Conservation (phyloP, 1,140 invertebrate species). For the Parapsyche elsis region DNA sequence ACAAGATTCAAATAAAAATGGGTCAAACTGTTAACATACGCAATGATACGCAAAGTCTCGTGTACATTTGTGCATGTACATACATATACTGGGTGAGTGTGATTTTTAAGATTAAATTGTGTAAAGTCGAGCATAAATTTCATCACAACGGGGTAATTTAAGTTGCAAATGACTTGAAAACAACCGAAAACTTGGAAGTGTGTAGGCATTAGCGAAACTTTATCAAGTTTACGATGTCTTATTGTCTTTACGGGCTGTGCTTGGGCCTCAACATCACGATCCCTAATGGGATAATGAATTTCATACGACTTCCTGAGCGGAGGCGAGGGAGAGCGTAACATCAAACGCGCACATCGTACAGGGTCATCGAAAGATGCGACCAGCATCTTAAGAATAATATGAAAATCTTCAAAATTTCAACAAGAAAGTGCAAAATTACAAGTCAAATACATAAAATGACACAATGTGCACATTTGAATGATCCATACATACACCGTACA, state of each 20-base stretch:
- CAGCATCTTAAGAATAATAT: background rate
- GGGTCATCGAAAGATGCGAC: conserved; percentile 23
- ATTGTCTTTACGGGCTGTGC: conserved; percentile 49
- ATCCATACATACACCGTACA: too few relatives aligned
- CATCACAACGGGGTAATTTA: conserved; percentile 46
- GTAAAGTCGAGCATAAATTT: conserved; percentile 32
- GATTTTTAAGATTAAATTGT: too few relatives aligned
- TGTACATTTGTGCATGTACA: too few relatives aligned
- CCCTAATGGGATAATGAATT: conserved; percentile 54
- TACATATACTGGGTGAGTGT: too few relatives aligned
- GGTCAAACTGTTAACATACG: too few relatives aligned
- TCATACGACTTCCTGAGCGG: conserved; percentile 49
- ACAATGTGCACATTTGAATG: too few relatives aligned
- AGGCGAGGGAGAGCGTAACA: conserved; percentile 21
- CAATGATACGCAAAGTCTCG: too few relatives aligned
- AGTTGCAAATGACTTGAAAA: conserved; percentile 55
- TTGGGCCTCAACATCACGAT: conserved; percentile 36
- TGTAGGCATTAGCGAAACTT: conserved; percentile 53
- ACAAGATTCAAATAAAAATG: too few relatives aligned
- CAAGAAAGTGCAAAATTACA: too few relatives aligned
- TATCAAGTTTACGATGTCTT: conserved; percentile 54
- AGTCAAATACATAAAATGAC: too few relatives aligned
- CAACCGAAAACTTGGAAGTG: conserved; percentile 53
- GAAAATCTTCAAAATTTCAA: too few relatives aligned
- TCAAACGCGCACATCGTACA: conserved; percentile 29